Percentiles rank a stretch among this genome's conserved stretches.
These are phyloP conservation scores for Pseudomyrmex flavicornis DNA, from an alignment of 1,140 invertebrate species.

Conservation along the genomic window DNA sequence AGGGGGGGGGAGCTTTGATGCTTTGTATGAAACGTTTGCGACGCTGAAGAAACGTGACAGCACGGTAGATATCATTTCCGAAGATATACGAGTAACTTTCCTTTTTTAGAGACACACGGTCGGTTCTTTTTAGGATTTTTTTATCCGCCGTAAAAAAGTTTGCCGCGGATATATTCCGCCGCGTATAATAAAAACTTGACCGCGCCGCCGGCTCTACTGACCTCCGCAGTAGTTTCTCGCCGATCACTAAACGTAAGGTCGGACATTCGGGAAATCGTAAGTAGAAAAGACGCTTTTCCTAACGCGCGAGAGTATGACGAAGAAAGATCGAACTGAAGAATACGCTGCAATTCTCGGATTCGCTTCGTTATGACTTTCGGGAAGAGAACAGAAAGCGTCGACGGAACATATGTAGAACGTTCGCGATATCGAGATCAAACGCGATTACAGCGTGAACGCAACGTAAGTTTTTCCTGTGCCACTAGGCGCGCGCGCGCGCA, in stretches of 20 bases:
- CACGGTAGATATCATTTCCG: conserved; percentile 5
- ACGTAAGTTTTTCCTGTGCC: background rate
- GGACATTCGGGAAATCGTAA: conserved; percentile 54
- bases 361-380: conserved; percentile 19
- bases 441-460: conserved; percentile 11
- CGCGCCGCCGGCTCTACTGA: conserved; percentile 43
- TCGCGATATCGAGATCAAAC: conserved; percentile 12
- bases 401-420: background rate
- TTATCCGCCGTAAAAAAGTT: conserved; percentile 61
- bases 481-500: no score
- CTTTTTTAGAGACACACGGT: conserved; percentile 27
- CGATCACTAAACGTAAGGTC: conserved; percentile 39
- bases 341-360: background rate
- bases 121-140: conserved; percentile 43
- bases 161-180: conserved; percentile 52
- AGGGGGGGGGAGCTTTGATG: no score
- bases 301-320: conserved; percentile 28
- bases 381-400: background rate
- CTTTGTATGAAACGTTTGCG: background rate
- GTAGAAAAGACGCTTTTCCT: conserved; percentile 32
- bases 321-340: background rate
- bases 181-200: conserved; percentile 58
- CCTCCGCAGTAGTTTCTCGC: conserved; percentile 53
- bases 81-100: conserved; percentile 37
- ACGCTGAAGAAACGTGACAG: conserved; percentile 2